Evolutionary conservation across 2,113 vertebrate genomes (phyloP).

Genomic region (Otolemur garnettii): DNA sequence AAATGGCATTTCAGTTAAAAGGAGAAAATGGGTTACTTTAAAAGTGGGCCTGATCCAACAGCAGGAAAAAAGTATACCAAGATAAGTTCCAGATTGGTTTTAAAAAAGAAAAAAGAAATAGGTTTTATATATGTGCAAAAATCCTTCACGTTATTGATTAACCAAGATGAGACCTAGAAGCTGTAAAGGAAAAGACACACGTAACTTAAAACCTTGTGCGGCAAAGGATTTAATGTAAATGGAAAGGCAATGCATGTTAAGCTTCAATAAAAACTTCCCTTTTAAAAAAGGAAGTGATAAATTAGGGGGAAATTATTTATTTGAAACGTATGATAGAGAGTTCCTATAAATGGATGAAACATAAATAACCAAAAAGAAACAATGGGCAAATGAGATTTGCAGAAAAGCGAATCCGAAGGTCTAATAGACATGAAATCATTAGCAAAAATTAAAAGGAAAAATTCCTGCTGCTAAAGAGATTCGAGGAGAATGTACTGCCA

Average conservation of each 20-base stretch:
- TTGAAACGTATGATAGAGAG: neutral
- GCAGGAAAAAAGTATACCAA: neutral
- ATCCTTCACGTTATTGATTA: neutral
- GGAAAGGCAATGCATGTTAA: neutral
- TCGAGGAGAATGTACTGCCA: neutral
- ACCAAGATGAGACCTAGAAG: neutral
- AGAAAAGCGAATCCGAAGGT: neutral
- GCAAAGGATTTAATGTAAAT: neutral
- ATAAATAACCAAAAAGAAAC: neutral
- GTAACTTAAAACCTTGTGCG: neutral
- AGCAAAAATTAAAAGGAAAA: neutral
- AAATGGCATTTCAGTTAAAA: constrained; percentile 53
- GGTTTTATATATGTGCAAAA: neutral
- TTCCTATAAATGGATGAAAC: neutral
- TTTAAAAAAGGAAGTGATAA: neutral
- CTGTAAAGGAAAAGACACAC: neutral
- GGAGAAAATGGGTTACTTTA: constrained; percentile 38
- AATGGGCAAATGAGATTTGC: neutral
- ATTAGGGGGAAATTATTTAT: neutral
- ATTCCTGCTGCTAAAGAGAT: neutral
- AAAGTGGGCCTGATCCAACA: neutral
- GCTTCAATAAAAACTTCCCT: neutral
- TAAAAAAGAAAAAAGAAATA: constrained; percentile 40
- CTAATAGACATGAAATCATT: neutral
- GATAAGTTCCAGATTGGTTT: neutral